Conservation (phyloP, 2,113 vertebrate genomes). For the Pampusana beccarii region DNA sequence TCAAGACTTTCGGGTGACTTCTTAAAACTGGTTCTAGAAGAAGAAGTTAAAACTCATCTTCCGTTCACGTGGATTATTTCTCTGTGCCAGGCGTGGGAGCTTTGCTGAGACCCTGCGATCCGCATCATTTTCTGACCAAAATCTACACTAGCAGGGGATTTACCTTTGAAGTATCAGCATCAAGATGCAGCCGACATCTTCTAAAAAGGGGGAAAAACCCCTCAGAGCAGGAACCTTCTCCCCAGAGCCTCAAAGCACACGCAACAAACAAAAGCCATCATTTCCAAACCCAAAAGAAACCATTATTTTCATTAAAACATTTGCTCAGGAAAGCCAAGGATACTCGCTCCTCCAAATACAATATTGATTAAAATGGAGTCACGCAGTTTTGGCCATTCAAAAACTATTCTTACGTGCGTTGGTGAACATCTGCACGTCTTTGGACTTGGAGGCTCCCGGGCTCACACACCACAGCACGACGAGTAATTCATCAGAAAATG, state of each 20-base stretch:
- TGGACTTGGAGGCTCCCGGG: not conserved
- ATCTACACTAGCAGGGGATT: not conserved
- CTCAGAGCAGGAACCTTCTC: not conserved
- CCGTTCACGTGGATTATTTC: too few relatives aligned
- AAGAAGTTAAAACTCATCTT: not conserved
- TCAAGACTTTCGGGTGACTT: not conserved
- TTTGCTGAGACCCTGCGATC: not conserved
- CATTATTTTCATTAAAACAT: not conserved
- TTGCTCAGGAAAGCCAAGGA: not conserved
- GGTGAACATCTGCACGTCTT: not conserved
- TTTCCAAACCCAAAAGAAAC: not conserved
- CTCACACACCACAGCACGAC: rapidly evolving
- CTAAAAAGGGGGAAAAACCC: not conserved
- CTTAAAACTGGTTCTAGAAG: not conserved
- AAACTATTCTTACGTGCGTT: not conserved
- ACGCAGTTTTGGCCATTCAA: not conserved
- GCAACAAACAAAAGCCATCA: not conserved
- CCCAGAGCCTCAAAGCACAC: not conserved
- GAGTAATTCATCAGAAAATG: not conserved
- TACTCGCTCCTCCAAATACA: not conserved
- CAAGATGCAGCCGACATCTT: not conserved
- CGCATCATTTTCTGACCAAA: not conserved
- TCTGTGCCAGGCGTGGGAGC: rapidly evolving
- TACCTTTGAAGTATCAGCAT: not conserved
- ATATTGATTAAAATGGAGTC: not conserved